These are phyloP conservation scores for Thermophis baileyi DNA, from an alignment of 2,113 vertebrate species.

Conservation along the genomic window DNA sequence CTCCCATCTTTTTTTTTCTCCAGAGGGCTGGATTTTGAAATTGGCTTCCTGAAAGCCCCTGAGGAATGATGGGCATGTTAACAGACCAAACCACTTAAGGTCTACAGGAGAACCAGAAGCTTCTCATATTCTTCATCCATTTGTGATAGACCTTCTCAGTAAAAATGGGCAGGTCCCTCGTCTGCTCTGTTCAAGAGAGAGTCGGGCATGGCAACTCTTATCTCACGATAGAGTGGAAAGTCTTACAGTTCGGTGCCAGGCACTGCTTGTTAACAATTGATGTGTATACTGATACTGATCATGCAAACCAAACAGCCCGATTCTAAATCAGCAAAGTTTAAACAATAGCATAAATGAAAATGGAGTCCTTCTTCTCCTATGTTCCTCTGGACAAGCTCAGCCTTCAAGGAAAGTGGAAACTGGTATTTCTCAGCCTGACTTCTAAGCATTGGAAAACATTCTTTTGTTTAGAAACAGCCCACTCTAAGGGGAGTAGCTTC, in stretches of 20 bases:
- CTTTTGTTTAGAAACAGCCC: neutral
- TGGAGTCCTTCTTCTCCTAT: neutral
- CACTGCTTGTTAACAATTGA: slow-evolving; percentile 6
- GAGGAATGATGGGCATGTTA: neutral
- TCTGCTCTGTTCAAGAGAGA: neutral
- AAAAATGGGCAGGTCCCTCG: neutral
- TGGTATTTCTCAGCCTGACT: neutral
- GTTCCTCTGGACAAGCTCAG: neutral
- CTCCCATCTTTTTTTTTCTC: neutral
- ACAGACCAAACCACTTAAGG: neutral
- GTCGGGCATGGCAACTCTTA: slow-evolving; percentile 11
- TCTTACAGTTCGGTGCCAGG: slow-evolving; percentile 32
- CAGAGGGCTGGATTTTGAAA: neutral
- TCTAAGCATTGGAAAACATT: neutral
- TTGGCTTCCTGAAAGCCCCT: neutral
- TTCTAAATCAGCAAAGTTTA: neutral
- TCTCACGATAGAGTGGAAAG: slow-evolving; percentile 24
- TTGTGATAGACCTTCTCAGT: neutral
- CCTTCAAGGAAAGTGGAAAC: neutral
- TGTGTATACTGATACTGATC: neutral
- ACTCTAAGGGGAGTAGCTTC: neutral
- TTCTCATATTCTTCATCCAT: neutral
- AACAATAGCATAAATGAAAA: neutral
- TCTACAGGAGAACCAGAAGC: neutral
- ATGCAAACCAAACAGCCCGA: neutral